Conservation (phyloP, 2,113 vertebrate genomes). For the Actenoides lindsayi region DNA sequence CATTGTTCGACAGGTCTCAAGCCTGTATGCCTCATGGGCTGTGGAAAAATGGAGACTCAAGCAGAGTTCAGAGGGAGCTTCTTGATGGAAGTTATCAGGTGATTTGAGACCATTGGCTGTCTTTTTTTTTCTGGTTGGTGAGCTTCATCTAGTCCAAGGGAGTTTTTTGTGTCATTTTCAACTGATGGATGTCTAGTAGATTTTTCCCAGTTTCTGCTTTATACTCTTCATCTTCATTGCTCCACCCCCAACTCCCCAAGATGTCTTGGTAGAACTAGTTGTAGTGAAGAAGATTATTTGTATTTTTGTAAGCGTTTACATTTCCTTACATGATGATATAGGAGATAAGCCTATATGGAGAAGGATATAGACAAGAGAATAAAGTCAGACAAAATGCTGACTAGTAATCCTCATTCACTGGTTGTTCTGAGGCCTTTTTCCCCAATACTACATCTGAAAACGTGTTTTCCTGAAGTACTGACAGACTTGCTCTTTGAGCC, state of each 20-base stretch:
- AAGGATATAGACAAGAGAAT: background rate
- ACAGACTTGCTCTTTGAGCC: background rate
- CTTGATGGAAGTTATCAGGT: background rate
- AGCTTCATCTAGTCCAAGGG: background rate
- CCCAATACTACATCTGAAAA: background rate
- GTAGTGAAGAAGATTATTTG: background rate
- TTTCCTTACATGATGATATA: background rate
- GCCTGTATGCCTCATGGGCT: rapidly evolving
- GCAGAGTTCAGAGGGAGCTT: background rate
- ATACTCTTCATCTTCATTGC: background rate
- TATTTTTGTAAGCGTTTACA: background rate
- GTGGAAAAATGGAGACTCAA: background rate
- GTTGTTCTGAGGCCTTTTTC: background rate
- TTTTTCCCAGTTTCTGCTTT: background rate
- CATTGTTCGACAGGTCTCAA: background rate
- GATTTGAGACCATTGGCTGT: background rate
- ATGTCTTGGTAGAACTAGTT: background rate
- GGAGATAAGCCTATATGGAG: background rate
- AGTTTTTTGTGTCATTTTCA: background rate
- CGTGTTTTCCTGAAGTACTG: background rate
- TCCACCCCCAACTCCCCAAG: no score
- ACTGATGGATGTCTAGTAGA: background rate
- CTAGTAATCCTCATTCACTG: background rate
- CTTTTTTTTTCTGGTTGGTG: background rate
- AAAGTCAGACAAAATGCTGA: background rate